Evolutionary conservation across 2,113 vertebrate genomes (phyloP).

Genomic region (Dicentrarchus labrax): DNA sequence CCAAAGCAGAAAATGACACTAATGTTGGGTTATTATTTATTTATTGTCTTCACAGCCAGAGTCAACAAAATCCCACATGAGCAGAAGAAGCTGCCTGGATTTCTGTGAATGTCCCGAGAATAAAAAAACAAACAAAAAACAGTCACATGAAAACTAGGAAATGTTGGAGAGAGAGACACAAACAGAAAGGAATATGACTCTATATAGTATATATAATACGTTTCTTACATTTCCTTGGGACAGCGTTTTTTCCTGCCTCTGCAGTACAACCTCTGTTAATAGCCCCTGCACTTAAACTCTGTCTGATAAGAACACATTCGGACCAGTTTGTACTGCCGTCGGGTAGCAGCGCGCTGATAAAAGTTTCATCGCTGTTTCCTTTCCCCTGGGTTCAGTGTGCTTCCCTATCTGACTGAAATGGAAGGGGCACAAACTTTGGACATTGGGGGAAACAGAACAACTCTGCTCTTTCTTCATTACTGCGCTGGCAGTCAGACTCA

Average conservation of each 20-base stretch:
- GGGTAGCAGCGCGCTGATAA: constrained; percentile 1
- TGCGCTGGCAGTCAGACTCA: constrained; percentile 11
- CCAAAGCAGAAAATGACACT: background rate
- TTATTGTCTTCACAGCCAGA: constrained; percentile 46
- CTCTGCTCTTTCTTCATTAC: background rate
- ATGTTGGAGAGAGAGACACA: background rate
- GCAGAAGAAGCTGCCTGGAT: constrained; percentile 27
- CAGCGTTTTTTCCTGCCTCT: background rate
- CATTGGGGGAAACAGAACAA: background rate
- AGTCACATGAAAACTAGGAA: background rate
- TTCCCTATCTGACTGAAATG: constrained; percentile 6
- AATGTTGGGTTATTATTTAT: background rate
- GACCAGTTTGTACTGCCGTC: background rate
- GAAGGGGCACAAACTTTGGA: constrained; percentile 8
- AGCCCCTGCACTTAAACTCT: constrained; percentile 31
- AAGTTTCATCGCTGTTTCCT: constrained; percentile 5
- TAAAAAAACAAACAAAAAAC: background rate
- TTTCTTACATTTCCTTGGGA: constrained; percentile 15
- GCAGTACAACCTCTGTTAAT: constrained; percentile 30
- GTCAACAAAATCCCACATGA: background rate
- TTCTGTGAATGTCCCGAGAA: constrained; percentile 28
- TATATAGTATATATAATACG: constrained; percentile 21
- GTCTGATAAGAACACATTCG: constrained; percentile 15
- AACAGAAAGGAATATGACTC: constrained; percentile 19
- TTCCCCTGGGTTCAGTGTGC: constrained; percentile 7